Evolutionary conservation across 2,113 vertebrate genomes (phyloP), one percentile per base, ranked within the genome.

Genomic region (Ptilorrhoa leucosticta): DNA sequence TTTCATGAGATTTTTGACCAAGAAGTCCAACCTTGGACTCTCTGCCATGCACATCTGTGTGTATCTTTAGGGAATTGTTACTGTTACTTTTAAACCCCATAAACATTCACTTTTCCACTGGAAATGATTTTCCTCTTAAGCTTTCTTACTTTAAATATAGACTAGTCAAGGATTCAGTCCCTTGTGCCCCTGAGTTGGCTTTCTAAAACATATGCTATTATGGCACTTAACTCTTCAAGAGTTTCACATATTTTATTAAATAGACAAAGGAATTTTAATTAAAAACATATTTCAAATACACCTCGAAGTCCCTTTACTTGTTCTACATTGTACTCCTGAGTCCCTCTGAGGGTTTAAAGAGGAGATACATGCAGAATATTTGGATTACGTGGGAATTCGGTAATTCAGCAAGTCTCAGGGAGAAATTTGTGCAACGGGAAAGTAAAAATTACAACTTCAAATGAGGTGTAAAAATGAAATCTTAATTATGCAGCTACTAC

Each of bases 381-480:
- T 35, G 73, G 83, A 82, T 87, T 84, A 71, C 79, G 26, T 40
- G 77, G 42, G 75, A 90, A 89, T 91, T 45, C 26, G 73, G 64
- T 83, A 58, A 87, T 51, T 78, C 65, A 26, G 21, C 54, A 81
- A 83, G 57, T 83, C 68, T 88, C 16, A 50, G 51, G 48, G 60
- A 91, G 91, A 64, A 84, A 71, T 45, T 1, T 48, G 60, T 42
- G 50, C 68, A 48, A 58, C 0, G 42, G 53, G 30, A 91, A 60
- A 75, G 33, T 48, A 89, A 95, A 95, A 87, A 48, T 4, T 30
- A 60, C 83, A 75, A 60, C 73, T 79, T 91, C 60, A 71, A 91
- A 84, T 57, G 81, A 91, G 89, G 87, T 82, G 69, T 89, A 93
- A 96, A 91, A 96, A 76, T 15, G 48, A 91, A 80, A 77, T 84